A percentile compares a stretch with the other conserved stretches of the same genome.
phyloP scores from a whole-genome alignment of 2,888 invertebrate species.

The Germaria angustata region DNA sequence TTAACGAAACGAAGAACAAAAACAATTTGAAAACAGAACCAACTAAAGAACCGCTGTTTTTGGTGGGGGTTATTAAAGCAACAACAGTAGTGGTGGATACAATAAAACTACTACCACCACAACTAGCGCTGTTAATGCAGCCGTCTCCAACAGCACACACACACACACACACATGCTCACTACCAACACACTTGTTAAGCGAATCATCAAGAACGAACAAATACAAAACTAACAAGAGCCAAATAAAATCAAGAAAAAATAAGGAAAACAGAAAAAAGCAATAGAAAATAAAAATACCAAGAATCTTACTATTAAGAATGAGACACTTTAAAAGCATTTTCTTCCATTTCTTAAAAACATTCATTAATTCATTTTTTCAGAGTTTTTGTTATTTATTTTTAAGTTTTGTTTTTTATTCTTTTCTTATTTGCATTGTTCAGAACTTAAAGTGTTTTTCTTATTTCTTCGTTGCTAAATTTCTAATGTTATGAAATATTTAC shows the following conservation, averaged over 20 bases:
- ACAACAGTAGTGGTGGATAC: neutral
- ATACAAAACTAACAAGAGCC: neutral
- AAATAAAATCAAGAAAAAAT: neutral
- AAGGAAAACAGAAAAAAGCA: slow-evolving; percentile 1
- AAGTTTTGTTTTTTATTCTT: neutral
- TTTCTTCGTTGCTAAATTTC: neutral
- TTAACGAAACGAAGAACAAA: slow-evolving; percentile 49
- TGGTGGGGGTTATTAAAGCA: slow-evolving; percentile 35
- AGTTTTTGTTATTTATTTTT: neutral
- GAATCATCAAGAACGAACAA: slow-evolving; percentile 24
- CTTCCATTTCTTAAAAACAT: neutral
- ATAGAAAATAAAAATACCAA: slow-evolving; percentile 13
- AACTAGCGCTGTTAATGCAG: slow-evolving; percentile 44
- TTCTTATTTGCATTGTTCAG: slow-evolving; percentile 31
- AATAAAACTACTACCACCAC: slow-evolving; percentile 8
- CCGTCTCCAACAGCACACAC: slow-evolving; percentile 29
- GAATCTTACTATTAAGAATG: slow-evolving; percentile 31
- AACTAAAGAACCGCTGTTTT: slow-evolving; percentile 23
- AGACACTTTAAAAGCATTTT: slow-evolving; percentile 27
- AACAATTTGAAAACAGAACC: neutral
- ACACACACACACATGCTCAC: neutral
- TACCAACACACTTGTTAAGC: slow-evolving; percentile 55
- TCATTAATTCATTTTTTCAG: slow-evolving; percentile 40
- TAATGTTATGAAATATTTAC: slow-evolving; percentile 26
- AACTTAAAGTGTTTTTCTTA: neutral